Evolutionary conservation across 2,113 vertebrate species (phyloP), one percentile per base, ranked within the genome.

Genomic region (Chroicocephalus ridibundus): DNA sequence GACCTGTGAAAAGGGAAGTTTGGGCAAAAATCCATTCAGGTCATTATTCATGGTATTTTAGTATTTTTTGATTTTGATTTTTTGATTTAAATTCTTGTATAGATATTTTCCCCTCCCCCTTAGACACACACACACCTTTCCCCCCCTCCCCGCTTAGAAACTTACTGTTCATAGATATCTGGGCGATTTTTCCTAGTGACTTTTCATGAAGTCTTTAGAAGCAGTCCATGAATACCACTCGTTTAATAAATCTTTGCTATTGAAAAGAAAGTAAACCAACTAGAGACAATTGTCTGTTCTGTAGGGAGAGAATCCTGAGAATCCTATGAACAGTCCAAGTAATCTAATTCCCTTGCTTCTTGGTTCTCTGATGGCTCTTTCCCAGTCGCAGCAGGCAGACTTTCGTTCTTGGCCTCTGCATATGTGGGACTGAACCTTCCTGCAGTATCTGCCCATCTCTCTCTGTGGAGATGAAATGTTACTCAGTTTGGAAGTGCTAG

Each of bases 401-500:
- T 89, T 78, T 57, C 21, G 40, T 66, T 60, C 21, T 58, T 86
- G 72, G 64, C 55, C 27, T 84, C 70, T 54, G 77, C 77, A 10
- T 71, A 36, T 18, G 36, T 32, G 47, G 31, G 64, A 47, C 71
- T 71, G 76, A 81, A 90, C 52, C 24, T 60, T 80, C 32, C 21
- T 90, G 83, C 38, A 66, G 51, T 34, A 66, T 72, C 42, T 94
- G 60, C 58, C 21, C 46, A 19, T 74, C 68, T 79, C 38, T 76
- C 42, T 34, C 19, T 32, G 21, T 40, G 57, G 78, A 79, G 44
- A 27, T 46, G 83, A 88, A 66, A 71, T 5, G 10, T 77, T 42
- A 18, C 54, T 77, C 19, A 10, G n/a, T 97, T 94, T 96, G 90
- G 88, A 96, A 97, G 83, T 72, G 66, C 66, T 82, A 2, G 16